A percentile compares a stretch with the other conserved stretches of the same genome.
phyloP scores from a whole-genome alignment of 2,797 vertebrate genomes.

The Allobates femoralis region DNA sequence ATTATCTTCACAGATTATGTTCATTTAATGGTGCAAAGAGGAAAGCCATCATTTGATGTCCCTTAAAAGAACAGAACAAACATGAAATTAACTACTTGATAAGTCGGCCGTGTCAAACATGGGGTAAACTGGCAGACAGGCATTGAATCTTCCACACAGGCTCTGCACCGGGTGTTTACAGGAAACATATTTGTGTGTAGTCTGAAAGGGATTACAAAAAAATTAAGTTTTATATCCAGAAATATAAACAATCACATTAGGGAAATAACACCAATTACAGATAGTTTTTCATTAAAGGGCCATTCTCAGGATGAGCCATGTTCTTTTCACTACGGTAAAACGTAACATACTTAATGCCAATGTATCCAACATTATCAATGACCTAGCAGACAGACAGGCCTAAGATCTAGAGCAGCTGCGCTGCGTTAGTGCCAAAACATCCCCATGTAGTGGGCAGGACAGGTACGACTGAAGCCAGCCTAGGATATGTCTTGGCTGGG shows the following conservation, averaged over 20 bases:
- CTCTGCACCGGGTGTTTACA: conserved; percentile 2
- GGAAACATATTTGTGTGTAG: background rate
- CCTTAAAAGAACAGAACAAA: conserved; percentile 5
- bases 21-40: conserved; percentile 53
- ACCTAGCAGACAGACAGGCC: no score
- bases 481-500: no score
- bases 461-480: no score
- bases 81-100: conserved; percentile 40
- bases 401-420: no score
- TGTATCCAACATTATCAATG: no score
- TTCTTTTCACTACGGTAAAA: no score
- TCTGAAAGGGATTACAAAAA: background rate
- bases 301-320: no score
- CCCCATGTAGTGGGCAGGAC: no score
- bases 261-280: background rate
- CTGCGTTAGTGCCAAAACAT: no score
- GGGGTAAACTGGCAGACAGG: background rate
- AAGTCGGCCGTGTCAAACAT: background rate
- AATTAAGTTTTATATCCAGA: background rate
- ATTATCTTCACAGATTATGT: conserved; percentile 56
- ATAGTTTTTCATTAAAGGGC: no score
- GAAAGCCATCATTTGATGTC: conserved; percentile 25
- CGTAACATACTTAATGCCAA: no score
- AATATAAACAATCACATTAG: background rate
- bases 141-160: background rate